Conservation (phyloP, 2,113 vertebrate species). For the Pardalotus punctatus region DNA sequence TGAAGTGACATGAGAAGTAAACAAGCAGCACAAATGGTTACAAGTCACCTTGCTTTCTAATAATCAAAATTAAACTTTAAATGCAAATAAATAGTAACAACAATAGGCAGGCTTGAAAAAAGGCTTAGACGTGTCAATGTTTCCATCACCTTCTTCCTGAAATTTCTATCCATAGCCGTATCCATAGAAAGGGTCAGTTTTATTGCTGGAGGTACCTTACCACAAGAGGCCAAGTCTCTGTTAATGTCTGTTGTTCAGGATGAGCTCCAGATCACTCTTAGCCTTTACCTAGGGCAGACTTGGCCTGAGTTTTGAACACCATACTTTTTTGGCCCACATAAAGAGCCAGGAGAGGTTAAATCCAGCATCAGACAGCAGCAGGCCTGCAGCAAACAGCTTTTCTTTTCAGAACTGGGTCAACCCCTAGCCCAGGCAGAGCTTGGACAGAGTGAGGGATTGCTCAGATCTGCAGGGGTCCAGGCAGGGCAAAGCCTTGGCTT, state of each 20-base stretch:
- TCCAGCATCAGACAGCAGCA: accelerated
- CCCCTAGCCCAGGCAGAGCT: neutral
- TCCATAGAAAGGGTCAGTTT: neutral
- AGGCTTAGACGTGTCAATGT: neutral
- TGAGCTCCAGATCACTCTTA: neutral
- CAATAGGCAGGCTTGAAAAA: neutral
- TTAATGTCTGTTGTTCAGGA: neutral
- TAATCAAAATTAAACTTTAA: neutral
- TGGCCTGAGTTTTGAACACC: neutral
- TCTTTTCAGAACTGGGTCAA: neutral
- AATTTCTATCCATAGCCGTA: neutral
- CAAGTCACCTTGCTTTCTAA: neutral
- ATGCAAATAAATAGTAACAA: neutral
- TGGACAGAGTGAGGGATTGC: neutral
- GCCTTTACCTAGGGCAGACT: neutral
- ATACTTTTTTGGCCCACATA: neutral
- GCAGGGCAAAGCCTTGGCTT: accelerated
- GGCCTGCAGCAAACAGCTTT: neutral
- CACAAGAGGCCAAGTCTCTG: neutral
- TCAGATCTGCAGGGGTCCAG: neutral
- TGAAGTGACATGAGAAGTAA: neutral
- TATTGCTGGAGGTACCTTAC: neutral
- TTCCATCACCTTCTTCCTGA: neutral
- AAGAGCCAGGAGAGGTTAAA: neutral
- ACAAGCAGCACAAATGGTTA: neutral